A percentile compares a stretch with the other conserved stretches of the same genome.
Conservation (phyloP, 2,888 invertebrate species). For the Anoncus sp. region DNA sequence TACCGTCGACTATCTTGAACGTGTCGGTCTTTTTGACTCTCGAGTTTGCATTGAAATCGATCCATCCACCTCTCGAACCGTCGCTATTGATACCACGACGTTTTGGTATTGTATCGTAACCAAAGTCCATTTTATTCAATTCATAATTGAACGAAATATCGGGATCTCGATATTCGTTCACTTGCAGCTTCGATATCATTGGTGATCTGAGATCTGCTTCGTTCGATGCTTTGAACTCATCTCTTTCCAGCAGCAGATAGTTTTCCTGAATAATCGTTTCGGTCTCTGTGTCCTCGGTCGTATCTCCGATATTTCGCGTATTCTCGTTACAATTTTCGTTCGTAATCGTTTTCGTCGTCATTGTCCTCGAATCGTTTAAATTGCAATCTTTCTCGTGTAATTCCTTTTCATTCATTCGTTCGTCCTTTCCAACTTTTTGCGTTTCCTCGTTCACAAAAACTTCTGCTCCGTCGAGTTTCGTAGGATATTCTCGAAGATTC, state of each 20-base stretch:
- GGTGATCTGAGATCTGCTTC: conserved; percentile 7
- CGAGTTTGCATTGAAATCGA: conserved; percentile 69
- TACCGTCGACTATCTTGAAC: conserved; percentile 78
- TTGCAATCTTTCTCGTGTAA: conserved; percentile 11
- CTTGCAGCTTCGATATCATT: conserved; percentile 61
- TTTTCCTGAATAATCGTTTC: conserved; percentile 77
- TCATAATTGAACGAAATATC: conserved; percentile 29
- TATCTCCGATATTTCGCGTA: conserved; percentile 18
- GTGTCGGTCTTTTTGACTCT: conserved; percentile 80
- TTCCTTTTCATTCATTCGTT: neutral
- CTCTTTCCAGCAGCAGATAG: conserved; percentile 71
- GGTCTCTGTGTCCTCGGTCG: conserved; percentile 64
- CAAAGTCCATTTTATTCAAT: conserved; percentile 70
- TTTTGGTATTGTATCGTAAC: conserved; percentile 76
- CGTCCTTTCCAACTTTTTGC: neutral
- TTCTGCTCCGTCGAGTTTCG: conserved; percentile 66
- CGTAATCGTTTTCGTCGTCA: conserved; percentile 9
- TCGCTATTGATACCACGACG: conserved; percentile 7
- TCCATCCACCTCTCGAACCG: conserved; percentile 11
- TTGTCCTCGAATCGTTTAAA: neutral
- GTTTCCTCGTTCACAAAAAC: neutral
- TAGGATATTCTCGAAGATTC: conserved; percentile 68
- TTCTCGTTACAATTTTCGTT: conserved; percentile 42
- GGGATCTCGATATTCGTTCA: conserved; percentile 55
- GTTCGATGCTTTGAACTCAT: neutral